Percentiles rank a stretch among this genome's conserved stretches.
Evolutionary conservation across 2,888 invertebrate species (phyloP).

Genomic region (Leptura quadrifasciata): DNA sequence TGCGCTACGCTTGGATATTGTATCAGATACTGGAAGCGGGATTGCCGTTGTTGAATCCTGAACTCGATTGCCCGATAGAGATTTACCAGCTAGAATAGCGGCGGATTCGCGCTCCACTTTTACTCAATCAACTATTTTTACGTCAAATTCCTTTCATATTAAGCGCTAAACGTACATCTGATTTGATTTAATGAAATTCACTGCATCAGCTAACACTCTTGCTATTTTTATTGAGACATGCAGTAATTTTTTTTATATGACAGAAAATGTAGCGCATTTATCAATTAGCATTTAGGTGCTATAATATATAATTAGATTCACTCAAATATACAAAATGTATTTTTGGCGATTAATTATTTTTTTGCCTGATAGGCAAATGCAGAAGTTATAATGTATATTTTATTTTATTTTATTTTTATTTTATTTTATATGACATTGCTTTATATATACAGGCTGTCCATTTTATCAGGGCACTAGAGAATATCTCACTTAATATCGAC

Average conservation of each 20-base stretch:
- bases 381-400: too few species aligned
- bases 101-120: conserved; percentile 54
- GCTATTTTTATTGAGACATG: background rate
- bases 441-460: too few species aligned
- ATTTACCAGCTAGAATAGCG: conserved; percentile 14
- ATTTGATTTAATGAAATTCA: background rate
- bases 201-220: background rate
- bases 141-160: conserved; percentile 19
- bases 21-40: conserved; percentile 58
- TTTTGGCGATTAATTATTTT: too few species aligned
- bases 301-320: too few species aligned
- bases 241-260: background rate
- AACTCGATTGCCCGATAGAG: conserved; percentile 31
- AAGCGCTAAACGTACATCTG: background rate
- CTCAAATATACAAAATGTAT: too few species aligned
- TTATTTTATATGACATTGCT: too few species aligned
- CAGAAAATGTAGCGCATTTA: too few species aligned
- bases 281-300: too few species aligned
- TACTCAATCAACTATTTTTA: conserved; percentile 61
- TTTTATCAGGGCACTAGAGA: too few species aligned
- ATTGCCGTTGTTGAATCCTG: conserved; percentile 36
- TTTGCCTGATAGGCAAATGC: too few species aligned
- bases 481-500: too few species aligned
- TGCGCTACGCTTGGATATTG: conserved; percentile 66
- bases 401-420: too few species aligned